A percentile compares a stretch with the other conserved stretches of the same genome.
Evolutionary conservation across 2,888 invertebrate species (phyloP).

Genomic region (Amblyjoppa fuscipennis): DNA sequence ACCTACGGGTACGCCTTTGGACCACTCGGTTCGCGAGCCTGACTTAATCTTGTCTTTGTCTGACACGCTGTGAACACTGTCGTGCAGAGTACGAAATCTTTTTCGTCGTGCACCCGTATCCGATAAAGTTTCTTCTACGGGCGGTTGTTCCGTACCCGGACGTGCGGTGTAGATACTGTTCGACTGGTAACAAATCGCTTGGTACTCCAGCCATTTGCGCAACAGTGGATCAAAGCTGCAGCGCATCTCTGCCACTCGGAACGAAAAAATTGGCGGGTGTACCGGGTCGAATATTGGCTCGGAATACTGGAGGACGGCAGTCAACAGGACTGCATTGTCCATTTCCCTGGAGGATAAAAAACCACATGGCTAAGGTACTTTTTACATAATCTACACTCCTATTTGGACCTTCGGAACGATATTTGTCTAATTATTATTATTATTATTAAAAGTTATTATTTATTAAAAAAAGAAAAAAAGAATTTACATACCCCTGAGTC

Average conservation of each 20-base stretch:
- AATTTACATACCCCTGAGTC: constrained; percentile 65
- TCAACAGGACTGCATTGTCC: constrained; percentile 76
- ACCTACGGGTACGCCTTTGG: constrained; percentile 72
- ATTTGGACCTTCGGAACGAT: background rate
- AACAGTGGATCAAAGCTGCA: constrained; percentile 89
- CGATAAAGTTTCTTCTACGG: constrained; percentile 78
- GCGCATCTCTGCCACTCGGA: constrained; percentile 86
- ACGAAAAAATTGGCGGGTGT: constrained; percentile 86
- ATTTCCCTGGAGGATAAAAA: constrained; percentile 50
- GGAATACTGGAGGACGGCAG: constrained; percentile 82
- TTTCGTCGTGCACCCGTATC: constrained; percentile 80
- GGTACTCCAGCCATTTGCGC: constrained; percentile 89
- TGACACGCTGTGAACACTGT: constrained; percentile 83
- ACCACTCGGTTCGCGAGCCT: constrained; percentile 75
- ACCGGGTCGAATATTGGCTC: constrained; percentile 83
- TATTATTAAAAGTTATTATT: background rate
- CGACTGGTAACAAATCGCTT: constrained; percentile 78
- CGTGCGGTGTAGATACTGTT: constrained; percentile 65
- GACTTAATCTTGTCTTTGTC: constrained; percentile 81
- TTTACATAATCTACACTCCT: background rate
- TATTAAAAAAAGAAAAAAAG: constrained; percentile 16
- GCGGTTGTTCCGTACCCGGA: constrained; percentile 70
- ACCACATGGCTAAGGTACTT: background rate
- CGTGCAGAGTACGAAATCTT: constrained; percentile 82
- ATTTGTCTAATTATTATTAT: background rate